Evolutionary conservation across 2,797 vertebrate species (phyloP), one percentile per base, ranked within the genome.

Genomic region (Ficedula albicollis): DNA sequence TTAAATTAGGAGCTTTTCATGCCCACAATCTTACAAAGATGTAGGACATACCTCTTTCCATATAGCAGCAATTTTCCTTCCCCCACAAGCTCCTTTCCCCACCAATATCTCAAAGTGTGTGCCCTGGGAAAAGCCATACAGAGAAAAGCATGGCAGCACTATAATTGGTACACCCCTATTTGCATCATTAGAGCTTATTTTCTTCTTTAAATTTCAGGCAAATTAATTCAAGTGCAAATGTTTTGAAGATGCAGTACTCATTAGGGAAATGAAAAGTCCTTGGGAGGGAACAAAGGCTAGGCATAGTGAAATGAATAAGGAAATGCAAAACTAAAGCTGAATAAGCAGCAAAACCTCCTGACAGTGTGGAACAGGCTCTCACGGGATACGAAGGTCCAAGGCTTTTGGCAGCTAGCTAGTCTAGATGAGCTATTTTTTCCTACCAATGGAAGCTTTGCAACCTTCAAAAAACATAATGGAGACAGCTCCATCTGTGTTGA

Each of bases 291-390:
- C 51, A 89, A 89, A 77, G 27, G 60, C 44, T 70, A 84, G 62
- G 66, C 67, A 52, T 6, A 64, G 36, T 15, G 8, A 59, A 84
- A 92, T 30, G 20, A 95, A 46, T 27, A 76, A 58, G 63, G 49
- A 89, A 96, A 85, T 60, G 52, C 55, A 95, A 93, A 88, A 51
- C 49, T 43, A 29, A 68, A 84, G 73, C 49, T 77, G 72, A 89
- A 68, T 26, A 87, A 62, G 78, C 68, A 92, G n/a, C 27, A 83
- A 96, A 74, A 79, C 21, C 34, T 76, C 58, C 56, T 68, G 75
- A 80, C 49, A 87, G 19, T 2, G 26, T 60, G 5, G 44, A 84
- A 80, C 49, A 80, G 25, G 36, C 29, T 92, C 41, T 60, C 67
- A 25, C 1, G 6, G 49, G 51, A 87, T 44, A 36, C 0, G 0